Base-by-base conservation (phyloP, 2,113 vertebrate genomes). In the Zosterops borbonicus region DNA sequence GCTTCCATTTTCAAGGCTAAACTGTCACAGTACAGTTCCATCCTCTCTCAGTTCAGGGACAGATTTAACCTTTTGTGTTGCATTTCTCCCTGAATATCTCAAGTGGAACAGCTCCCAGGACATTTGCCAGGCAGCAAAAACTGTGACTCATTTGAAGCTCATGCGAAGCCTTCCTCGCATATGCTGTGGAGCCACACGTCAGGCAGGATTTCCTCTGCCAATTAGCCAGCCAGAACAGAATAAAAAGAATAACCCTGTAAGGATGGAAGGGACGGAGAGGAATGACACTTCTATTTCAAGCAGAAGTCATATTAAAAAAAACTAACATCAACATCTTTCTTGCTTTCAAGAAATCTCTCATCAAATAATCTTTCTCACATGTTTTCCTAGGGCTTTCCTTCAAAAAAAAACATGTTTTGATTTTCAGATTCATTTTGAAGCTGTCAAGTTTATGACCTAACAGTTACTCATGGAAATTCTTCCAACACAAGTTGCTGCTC, bases 391-490 rank as follows among this genome's bases (percentile, higher is more conserved):
- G 13, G 2, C 44, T 39, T 27, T 83, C 33, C 27, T 23, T 53
- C 12, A 24, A 79, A 82, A 50, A 3, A 50, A 3, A 33, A 2
- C 1, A 16, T 0, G 0, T 21, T 37, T 39, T 53, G 12, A 9
- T 17, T 5, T 18, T 29, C 47, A n/a, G 28, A 42, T n/a, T 28
- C 0, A 14, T 41, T 50, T 35, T 46, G 23, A 71, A 55, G 9
- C 47, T 63, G 8, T 16, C 19, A 42, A 49, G 7, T 62, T 0
- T 6, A 25, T 11, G 1, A 60, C 46, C 12, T 78, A 28, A 50
- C 15, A 96, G 92, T 96, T 98, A 99, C 99, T 99, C 98, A 99
- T 98, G 49, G 96, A 98, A 96, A 98, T 97, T 97, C 97, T 98
- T 95, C 98, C 98, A 70, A 42, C 97, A 73, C 92, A 94, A 95